These are phyloP conservation scores for Elachura formosa DNA, from an alignment of 2,113 vertebrate species.

Conservation along the genomic window DNA sequence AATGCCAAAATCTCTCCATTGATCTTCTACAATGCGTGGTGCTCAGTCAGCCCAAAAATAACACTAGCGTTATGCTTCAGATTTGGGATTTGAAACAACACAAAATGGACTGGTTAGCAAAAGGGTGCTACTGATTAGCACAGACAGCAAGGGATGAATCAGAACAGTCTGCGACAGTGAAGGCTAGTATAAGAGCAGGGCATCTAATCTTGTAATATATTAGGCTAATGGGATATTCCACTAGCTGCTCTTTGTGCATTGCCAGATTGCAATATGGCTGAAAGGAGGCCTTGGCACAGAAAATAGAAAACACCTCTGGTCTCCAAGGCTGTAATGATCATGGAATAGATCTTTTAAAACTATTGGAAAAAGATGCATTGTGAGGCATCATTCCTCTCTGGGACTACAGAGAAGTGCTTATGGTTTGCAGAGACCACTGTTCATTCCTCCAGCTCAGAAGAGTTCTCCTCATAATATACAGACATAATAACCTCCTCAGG, in stretches of 20 bases:
- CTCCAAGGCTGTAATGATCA: background rate
- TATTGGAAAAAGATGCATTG: background rate
- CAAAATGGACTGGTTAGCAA: background rate
- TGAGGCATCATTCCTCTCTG: background rate
- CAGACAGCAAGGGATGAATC: background rate
- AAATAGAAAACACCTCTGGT: background rate
- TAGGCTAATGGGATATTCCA: background rate
- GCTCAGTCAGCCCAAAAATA: slow-evolving; percentile 13
- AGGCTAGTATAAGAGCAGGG: background rate
- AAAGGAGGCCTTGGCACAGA: background rate
- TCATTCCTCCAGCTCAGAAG: background rate
- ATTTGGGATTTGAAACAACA: slow-evolving; percentile 17
- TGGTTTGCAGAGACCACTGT: background rate
- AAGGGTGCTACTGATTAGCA: background rate
- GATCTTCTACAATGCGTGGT: background rate
- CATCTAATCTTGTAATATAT: background rate
- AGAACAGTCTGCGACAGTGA: background rate
- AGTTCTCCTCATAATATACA: background rate
- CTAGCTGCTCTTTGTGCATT: background rate
- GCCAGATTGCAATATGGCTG: background rate
- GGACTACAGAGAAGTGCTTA: background rate
- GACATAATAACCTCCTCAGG: background rate
- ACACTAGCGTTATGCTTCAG: background rate
- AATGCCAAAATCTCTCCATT: background rate
- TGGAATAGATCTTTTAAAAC: background rate